Base-by-base conservation (phyloP, 2,888 invertebrate genomes). In the Podabrus alpinus region DNA sequence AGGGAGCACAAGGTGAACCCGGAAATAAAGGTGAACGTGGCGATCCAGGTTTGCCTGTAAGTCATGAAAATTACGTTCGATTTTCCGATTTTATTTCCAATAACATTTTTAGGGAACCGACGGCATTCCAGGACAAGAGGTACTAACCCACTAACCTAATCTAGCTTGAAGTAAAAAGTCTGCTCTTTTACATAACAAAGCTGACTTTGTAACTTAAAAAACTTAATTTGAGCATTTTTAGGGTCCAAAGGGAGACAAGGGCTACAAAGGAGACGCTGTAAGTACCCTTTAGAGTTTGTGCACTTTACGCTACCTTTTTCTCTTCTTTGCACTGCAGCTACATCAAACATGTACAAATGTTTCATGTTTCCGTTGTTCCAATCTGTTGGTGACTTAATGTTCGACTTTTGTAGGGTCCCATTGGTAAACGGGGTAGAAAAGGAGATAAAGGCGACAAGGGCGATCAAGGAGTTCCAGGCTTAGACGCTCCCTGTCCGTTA, bases 401-500 rank as follows among this genome's bases (percentile, higher is more conserved):
- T 59, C 69, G 59, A n/a, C 83, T 25, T 25, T 83, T 86, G 24
- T 89, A 96, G 95, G 97, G 97, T 72, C 94, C 94, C 72, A 89
- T 92, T 77, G 97, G 97, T 76, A 96, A 95, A 88, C 92, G 97
- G 82, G 98, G 98, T 71, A 92, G 95, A 81, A 96, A 95, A 88
- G 98, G 98, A 29, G 95, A 96, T 88, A 94, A 94, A 84, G 98
- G 98, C 60, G 94, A 95, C 84, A 96, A 96, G 88, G 98, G 98
- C 73, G 97, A 97, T 84, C 96, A 96, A 90, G 98, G 98, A 81
- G 97, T 97, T 80, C 98, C 98, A 45, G 98, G 98, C 59, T 89
- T 99, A 83, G 98, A 99, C 89, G 99, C 99, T 64, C 98, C 98
- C n/a, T 99, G 99, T 89, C 99, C 99, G 79, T 90, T 98, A 74